Evolutionary conservation across 1,140 invertebrate genomes (phyloP).

Genomic region (Druon quercuslanigerum): DNA sequence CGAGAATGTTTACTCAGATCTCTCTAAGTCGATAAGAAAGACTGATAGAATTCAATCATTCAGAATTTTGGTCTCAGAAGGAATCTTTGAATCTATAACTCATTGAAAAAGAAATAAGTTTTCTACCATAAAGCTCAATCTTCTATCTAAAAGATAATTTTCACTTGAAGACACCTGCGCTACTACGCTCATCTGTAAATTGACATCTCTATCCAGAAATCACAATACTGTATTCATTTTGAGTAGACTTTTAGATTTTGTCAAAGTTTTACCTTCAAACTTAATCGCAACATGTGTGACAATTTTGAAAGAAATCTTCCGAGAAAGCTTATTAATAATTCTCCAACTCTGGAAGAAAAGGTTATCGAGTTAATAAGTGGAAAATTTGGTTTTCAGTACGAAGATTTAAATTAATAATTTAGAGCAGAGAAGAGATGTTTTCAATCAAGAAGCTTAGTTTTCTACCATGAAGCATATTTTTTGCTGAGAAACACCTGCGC

Average conservation of each 20-base stretch:
- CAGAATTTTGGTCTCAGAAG: not conserved
- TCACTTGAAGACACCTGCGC: not conserved
- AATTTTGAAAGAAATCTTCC: not conserved
- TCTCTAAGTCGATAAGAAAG: not conserved
- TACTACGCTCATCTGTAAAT: constrained; percentile 1
- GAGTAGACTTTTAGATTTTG: too few species aligned
- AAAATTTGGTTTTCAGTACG: not conserved
- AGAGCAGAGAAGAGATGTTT: too few species aligned
- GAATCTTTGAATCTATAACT: not conserved
- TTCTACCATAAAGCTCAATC: too few species aligned
- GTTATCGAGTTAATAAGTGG: not conserved
- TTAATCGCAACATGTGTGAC: not conserved
- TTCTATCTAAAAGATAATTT: not conserved
- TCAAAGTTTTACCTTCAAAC: not conserved
- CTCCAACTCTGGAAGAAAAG: not conserved
- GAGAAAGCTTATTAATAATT: not conserved
- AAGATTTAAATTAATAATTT: not conserved
- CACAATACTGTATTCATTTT: not conserved
- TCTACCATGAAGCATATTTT: too few species aligned
- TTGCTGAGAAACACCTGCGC: too few species aligned
- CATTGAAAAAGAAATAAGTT: not conserved
- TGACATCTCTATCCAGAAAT: not conserved
- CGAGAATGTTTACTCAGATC: not conserved
- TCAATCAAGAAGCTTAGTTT: too few species aligned
- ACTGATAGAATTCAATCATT: not conserved